Percentiles rank a stretch among this genome's conserved stretches.
Conservation (phyloP, 2,888 invertebrate genomes). For the Yponomeuta cagnagella region DNA sequence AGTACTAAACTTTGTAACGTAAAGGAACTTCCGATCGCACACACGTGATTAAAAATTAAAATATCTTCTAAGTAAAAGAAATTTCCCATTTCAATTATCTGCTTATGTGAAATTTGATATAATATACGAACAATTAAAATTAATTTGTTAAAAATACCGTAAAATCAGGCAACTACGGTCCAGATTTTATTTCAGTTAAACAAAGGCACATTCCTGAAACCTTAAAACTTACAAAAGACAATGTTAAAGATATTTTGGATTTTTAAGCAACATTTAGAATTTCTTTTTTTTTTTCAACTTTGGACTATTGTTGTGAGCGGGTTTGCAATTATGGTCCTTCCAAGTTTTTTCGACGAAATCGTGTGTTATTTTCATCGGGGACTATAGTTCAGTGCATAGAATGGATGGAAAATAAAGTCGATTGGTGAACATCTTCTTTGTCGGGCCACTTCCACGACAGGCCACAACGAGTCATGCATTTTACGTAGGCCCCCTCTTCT, state of each 20-base stretch:
- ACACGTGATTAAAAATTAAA: too few species aligned
- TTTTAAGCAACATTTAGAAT: not conserved
- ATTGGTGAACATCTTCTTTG: not conserved
- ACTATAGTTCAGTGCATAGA: not conserved
- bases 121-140: too few species aligned
- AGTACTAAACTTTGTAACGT: too few species aligned
- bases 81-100: too few species aligned
- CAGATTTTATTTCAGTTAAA: not conserved
- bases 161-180: too few species aligned
- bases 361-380: not conserved
- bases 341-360: not conserved
- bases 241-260: not conserved
- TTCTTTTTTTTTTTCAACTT: not conserved
- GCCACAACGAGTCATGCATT: constrained; percentile 2
- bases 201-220: not conserved
- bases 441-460: not conserved
- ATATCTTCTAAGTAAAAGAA: too few species aligned
- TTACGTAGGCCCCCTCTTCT: constrained; percentile 2
- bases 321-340: not conserved
- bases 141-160: too few species aligned
- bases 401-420: not conserved
- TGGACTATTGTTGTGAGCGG: not conserved
- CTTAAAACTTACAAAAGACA: not conserved
- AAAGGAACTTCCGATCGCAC: too few species aligned
- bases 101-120: too few species aligned